Conservation (phyloP, 2,113 vertebrate species). For the Sinocyclocheilus maitianheensis region DNA sequence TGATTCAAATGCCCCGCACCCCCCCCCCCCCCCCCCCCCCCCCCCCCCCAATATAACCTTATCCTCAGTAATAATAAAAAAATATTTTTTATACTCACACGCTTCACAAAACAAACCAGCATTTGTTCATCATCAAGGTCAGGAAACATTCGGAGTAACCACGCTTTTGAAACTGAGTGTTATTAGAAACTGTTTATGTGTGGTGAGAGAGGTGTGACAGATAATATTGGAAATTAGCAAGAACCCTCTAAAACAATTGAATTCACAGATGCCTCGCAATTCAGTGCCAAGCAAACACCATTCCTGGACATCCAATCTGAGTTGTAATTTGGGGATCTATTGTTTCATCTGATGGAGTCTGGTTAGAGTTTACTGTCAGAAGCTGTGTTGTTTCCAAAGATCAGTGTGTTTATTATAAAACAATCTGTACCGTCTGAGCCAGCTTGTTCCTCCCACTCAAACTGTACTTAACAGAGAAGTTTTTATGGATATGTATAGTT, state of each 20-base stretch:
- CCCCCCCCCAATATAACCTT: neutral
- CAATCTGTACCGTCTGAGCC: slow-evolving; percentile 1
- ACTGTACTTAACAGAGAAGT: neutral
- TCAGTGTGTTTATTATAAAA: slow-evolving; percentile 26
- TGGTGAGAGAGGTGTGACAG: neutral
- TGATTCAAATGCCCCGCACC: no score
- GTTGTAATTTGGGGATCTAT: slow-evolving; percentile 5
- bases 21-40: no score
- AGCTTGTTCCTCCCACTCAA: slow-evolving; percentile 17
- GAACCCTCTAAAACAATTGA: slow-evolving; percentile 13
- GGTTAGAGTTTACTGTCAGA: slow-evolving; percentile 4
- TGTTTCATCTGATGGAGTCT: slow-evolving; percentile 20
- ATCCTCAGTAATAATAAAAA: neutral
- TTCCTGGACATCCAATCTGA: neutral
- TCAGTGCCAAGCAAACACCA: slow-evolving; percentile 3
- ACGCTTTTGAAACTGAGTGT: slow-evolving; percentile 8
- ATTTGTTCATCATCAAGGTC: slow-evolving; percentile 19
- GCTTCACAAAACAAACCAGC: neutral
- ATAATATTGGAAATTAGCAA: slow-evolving; percentile 31
- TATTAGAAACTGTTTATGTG: neutral
- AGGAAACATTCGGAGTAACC: slow-evolving; percentile 12
- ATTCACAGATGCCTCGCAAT: slow-evolving; percentile 27
- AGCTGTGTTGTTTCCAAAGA: slow-evolving; percentile 13
- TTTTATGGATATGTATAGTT: slow-evolving; percentile 21
- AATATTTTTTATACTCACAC: neutral